Conservation (phyloP, 2,113 vertebrate genomes). For the Eonycteris spelaea region DNA sequence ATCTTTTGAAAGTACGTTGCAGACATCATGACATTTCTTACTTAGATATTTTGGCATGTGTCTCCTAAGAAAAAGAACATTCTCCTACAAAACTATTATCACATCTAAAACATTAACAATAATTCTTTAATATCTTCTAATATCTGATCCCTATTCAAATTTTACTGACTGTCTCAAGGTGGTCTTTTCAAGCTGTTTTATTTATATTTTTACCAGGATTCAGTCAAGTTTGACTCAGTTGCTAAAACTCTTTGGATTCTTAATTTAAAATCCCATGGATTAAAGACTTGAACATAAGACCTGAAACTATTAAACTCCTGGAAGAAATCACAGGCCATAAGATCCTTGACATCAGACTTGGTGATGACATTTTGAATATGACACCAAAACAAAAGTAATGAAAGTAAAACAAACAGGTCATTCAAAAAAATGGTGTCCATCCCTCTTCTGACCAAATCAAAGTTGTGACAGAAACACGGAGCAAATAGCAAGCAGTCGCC, state of each 20-base stretch:
- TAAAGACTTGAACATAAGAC: background rate
- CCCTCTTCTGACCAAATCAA: too few species aligned
- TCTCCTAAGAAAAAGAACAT: background rate
- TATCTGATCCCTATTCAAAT: background rate
- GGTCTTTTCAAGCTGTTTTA: background rate
- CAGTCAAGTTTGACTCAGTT: background rate
- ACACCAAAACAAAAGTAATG: background rate
- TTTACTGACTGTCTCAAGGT: fast-evolving
- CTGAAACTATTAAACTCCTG: background rate
- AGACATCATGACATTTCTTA: background rate
- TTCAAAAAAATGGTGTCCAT: too few species aligned
- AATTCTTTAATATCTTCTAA: background rate
- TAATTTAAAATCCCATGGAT: background rate
- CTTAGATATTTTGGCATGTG: background rate
- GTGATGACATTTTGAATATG: background rate
- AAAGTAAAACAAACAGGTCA: background rate
- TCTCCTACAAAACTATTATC: background rate
- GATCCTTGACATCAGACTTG: background rate
- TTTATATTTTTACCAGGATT: background rate
- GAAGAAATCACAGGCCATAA: background rate
- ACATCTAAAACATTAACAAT: background rate
- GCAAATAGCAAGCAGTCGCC: too few species aligned
- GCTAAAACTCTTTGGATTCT: background rate
- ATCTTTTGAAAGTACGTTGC: background rate
- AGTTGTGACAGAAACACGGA: too few species aligned